phyloP scores from a whole-genome alignment of 2,113 vertebrate species.

The Protobothrops mucrosquamatus region DNA sequence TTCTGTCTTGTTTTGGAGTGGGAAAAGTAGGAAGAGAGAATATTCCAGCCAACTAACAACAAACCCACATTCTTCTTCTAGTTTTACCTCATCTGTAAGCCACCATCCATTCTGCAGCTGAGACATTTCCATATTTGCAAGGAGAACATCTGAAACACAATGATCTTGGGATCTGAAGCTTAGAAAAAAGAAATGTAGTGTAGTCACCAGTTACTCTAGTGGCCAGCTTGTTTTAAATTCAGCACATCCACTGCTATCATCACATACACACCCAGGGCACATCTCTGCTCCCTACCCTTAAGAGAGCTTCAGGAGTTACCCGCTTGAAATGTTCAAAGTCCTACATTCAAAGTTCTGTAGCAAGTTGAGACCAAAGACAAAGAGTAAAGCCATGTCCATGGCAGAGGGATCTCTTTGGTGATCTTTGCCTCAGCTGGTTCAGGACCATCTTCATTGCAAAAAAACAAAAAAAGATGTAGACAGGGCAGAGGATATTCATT shows the following conservation, averaged over 20 bases:
- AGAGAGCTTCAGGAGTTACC: neutral
- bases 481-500: neutral
- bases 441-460: rapidly evolving
- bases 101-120: neutral
- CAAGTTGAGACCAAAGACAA: neutral
- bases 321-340: neutral
- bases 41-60: neutral
- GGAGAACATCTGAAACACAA: neutral
- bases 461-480: neutral
- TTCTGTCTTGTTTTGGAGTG: neutral
- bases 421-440: rapidly evolving
- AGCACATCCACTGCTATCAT: neutral
- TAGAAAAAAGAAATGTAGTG: neutral
- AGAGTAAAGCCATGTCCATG: neutral
- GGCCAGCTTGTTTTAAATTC: neutral
- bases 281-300: too few species aligned
- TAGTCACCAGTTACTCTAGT: neutral
- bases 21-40: neutral
- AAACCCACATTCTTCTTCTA: neutral
- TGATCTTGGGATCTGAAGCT: rapidly evolving
- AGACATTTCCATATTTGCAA: neutral
- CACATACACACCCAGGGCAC: neutral
- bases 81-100: neutral
- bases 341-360: neutral
- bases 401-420: neutral